These are phyloP conservation scores for Tipula confusa DNA, from an alignment of 2,888 invertebrate genomes.

Conservation along the genomic window DNA sequence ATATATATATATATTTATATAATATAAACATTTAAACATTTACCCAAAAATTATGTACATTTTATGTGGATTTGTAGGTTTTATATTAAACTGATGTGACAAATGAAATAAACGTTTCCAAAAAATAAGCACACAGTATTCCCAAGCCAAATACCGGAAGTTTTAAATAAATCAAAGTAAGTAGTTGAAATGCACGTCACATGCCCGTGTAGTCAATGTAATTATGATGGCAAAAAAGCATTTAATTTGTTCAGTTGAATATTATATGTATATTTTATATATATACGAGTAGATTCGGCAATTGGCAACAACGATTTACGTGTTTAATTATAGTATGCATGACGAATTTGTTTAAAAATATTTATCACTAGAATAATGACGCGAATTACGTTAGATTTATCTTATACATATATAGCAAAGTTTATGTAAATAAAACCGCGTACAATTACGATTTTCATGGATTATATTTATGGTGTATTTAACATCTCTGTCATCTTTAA, in stretches of 20 bases:
- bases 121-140: too few species aligned
- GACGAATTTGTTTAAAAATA: background rate
- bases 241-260: background rate
- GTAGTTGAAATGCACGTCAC: too few species aligned
- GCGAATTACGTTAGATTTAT: background rate
- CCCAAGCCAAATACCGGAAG: too few species aligned
- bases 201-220: too few species aligned
- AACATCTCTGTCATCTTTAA: background rate
- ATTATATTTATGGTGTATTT: background rate
- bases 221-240: background rate
- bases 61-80: too few species aligned
- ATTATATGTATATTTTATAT: background rate
- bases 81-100: too few species aligned
- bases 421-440: background rate
- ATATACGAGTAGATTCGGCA: background rate
- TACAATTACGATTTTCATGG: background rate
- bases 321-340: background rate
- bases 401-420: background rate
- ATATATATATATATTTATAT: too few species aligned
- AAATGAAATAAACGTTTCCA: too few species aligned
- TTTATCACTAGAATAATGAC: background rate
- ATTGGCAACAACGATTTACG: background rate
- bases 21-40: too few species aligned
- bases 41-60: too few species aligned
- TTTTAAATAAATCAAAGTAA: too few species aligned